Evolutionary conservation across 2,113 vertebrate genomes (phyloP).

Genomic region (Monarcha castaneiventris): DNA sequence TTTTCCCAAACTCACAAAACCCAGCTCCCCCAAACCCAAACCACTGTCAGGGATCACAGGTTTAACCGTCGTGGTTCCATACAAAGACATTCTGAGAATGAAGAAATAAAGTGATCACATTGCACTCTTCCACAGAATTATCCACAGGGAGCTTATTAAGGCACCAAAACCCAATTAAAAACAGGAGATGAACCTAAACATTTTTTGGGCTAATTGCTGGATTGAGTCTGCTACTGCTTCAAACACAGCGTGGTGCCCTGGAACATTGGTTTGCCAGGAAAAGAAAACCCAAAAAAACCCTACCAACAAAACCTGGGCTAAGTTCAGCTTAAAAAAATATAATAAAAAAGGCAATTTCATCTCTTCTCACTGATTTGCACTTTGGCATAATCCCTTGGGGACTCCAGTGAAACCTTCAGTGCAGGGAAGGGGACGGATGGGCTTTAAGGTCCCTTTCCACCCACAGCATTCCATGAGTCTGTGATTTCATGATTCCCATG

Average conservation of each 20-base stretch:
- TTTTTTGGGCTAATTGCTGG: background rate
- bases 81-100: background rate
- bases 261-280: background rate
- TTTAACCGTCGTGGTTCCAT: background rate
- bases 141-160: background rate
- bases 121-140: background rate
- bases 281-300: background rate
- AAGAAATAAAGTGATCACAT: background rate
- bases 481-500: background rate
- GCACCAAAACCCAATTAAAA: conserved; percentile 2
- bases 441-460: background rate
- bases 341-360: background rate
- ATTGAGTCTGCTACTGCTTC: background rate
- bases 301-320: background rate
- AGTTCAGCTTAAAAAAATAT: background rate
- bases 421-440: background rate
- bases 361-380: background rate
- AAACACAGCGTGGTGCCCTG: background rate
- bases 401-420: background rate
- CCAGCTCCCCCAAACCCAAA: background rate
- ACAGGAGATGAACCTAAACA: background rate
- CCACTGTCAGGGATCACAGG: background rate
- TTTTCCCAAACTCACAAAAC: background rate
- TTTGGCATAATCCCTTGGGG: background rate
- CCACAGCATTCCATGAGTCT: background rate